These are phyloP conservation scores for Cenopis cana DNA, from an alignment of 2,888 invertebrate genomes.

Conservation along the genomic window DNA sequence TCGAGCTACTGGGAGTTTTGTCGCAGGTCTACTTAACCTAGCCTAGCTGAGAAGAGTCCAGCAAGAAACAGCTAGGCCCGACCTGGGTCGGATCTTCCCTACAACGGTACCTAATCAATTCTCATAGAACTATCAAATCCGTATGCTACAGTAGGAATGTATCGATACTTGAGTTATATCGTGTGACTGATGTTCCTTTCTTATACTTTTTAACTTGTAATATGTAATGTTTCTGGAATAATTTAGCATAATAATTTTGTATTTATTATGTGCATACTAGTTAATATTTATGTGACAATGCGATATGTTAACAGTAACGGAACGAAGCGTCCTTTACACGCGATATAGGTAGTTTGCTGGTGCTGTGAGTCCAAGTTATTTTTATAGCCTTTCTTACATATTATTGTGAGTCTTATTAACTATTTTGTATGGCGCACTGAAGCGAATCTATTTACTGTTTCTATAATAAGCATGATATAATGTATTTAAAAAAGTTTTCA, in stretches of 20 bases:
- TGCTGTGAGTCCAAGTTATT: slow-evolving; percentile 53
- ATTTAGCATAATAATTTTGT: no score
- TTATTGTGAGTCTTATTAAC: slow-evolving; percentile 49
- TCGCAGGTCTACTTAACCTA: no score
- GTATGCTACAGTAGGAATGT: background rate
- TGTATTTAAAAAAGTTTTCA: background rate
- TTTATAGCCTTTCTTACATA: slow-evolving; percentile 51
- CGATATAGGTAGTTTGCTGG: slow-evolving; percentile 53
- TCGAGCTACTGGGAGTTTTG: no score
- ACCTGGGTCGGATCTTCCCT: no score
- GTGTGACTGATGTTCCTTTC: background rate
- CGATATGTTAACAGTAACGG: slow-evolving; percentile 22
- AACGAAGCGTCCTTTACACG: slow-evolving; percentile 48
- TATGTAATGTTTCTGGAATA: background rate
- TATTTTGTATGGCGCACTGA: slow-evolving; percentile 46
- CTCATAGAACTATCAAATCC: background rate
- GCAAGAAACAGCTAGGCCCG: no score
- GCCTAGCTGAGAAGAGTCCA: no score
- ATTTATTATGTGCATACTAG: background rate
- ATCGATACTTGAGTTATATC: background rate
- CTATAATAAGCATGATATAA: slow-evolving; percentile 1
- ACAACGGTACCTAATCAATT: background rate
- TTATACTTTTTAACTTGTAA: background rate
- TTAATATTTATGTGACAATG: slow-evolving; percentile 1
- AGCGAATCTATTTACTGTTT: slow-evolving; percentile 49